Base-by-base conservation (phyloP, 1,140 invertebrate species). In the Globodera ellingtonae region DNA sequence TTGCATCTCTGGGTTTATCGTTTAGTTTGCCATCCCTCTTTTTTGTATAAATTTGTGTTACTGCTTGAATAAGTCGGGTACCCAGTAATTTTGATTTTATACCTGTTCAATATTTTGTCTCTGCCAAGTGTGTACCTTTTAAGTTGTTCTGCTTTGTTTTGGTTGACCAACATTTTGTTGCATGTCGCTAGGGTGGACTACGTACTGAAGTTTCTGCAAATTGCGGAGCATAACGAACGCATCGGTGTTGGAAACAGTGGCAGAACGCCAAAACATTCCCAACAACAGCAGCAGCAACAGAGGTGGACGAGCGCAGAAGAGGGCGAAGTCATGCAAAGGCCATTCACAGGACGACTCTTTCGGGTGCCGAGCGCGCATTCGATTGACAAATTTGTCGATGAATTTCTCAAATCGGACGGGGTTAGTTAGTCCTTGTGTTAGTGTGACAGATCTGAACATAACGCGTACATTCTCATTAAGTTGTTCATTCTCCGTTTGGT, bases 351-450 rank as follows among this genome's bases (percentile, higher is more conserved):
- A 47, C 6, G 59, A 62, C 56, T 21, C n/a, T 78, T 70, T 59
- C 50, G 35, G 47, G 69, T 72, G 69, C 69, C 72, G 67, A 80
- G 56, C 47, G 44, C 52, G 81, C 50, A 77, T 70, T 69, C 72
- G 71, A 44, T 83, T 65, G 72, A 87, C 35, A 75, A 78, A 59
- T 91, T 91, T 83, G 88, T 89, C 18, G 87, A 89, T 75, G 88
- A 91, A 72, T 91, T 91, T 83, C 82, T 91, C 15, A 89, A 91
- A 66, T 90, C 90, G 59, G 91, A 91, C 82, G 91, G 91, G 8
- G 90, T 91, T 50, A 65, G 75, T 18, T 7, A n/a, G 7, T n/a
- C n/a, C n/a, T 82, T 72, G 52, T 65, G 59, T 18, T 84, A 84
- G 48, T 69, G 21, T 35, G 48, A 2, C n/a, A 62, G 21, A 6